Base-by-base conservation (phyloP, 2,797 vertebrate genomes). In the Tadarida brasiliensis region DNA sequence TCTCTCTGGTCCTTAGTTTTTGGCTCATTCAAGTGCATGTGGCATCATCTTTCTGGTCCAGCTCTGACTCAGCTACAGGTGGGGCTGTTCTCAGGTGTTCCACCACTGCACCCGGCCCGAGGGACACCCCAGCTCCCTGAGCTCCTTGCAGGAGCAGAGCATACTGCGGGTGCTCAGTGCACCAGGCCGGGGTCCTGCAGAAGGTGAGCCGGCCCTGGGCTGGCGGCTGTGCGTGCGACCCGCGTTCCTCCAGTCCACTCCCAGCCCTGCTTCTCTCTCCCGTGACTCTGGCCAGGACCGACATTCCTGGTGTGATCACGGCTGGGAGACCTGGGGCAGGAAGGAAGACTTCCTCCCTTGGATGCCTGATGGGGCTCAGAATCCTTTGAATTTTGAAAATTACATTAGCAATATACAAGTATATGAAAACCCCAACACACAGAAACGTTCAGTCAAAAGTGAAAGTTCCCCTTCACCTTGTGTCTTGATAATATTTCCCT, bases 401-500 rank as follows among this genome's bases (percentile, higher is more conserved):
- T 3, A 7, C 5, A 9, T 78, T 9, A 57, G 28, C 61, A 39
- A 78, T 67, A 28, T 3, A 14, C 11, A 51, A 44, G 56, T 51
- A 17, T 24, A 17, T 49, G 57, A 35, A 56, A 83, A 44, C 5
- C 85, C 49, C 7, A 86, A 20, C 2, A 11, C 35, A 44, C 20
- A 16, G 51, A 68, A 68, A 65, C 11, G 7, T 56, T 61, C 54
- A 47, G 78, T 54, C 28, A 47, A 44, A 59, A 11, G 12, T 22
- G 51, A 63, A 11, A 24, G n/a, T 12, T 71, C 14, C 22, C 2
- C 35, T 86, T 76, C 15, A 57, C 26, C 30, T 92, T 83, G 57
- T 78, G 19, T 63, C 28, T 87, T 44, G 63, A 49, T 28, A n/a
- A 10, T 63, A 56, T 84, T 96, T 93, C 30, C 70, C 51, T 73